These are phyloP conservation scores for Mesitornis unicolor DNA, from an alignment of 2,113 vertebrate genomes.

Conservation along the genomic window DNA sequence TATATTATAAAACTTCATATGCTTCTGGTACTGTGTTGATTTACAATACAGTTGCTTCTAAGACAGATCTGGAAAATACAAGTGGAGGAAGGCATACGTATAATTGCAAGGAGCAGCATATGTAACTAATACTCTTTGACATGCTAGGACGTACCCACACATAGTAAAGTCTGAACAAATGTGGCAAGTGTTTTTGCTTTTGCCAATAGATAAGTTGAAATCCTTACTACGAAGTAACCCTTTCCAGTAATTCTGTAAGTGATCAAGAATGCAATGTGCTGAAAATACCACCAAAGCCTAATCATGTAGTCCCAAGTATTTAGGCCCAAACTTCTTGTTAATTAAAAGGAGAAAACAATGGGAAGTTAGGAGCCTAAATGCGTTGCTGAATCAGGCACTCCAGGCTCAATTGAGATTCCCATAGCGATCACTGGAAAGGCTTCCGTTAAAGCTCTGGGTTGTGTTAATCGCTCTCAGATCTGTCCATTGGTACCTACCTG, in stretches of 20 bases:
- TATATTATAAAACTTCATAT: background rate
- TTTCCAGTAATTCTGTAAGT: background rate
- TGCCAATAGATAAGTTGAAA: background rate
- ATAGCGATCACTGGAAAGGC: background rate
- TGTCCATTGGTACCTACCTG: background rate
- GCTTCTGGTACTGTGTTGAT: background rate
- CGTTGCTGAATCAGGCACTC: slow-evolving; percentile 21
- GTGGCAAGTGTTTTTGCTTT: background rate
- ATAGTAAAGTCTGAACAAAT: fast-evolving
- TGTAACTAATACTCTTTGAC: background rate
- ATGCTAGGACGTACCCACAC: background rate
- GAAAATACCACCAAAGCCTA: background rate
- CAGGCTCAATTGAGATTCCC: slow-evolving; percentile 11
- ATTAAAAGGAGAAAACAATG: slow-evolving; percentile 44
- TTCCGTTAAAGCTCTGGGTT: background rate
- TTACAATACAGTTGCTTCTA: fast-evolving
- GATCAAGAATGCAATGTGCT: background rate
- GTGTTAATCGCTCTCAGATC: background rate
- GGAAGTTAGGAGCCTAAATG: slow-evolving; percentile 20
- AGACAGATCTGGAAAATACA: background rate
- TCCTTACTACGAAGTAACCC: background rate
- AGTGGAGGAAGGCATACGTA: fast-evolving
- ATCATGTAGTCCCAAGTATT: slow-evolving; percentile 1
- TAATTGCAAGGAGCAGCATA: background rate
- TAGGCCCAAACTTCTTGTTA: slow-evolving; percentile 10